Evolutionary conservation across 2,113 vertebrate species (phyloP).

Genomic region (Ovibos moschatus): DNA sequence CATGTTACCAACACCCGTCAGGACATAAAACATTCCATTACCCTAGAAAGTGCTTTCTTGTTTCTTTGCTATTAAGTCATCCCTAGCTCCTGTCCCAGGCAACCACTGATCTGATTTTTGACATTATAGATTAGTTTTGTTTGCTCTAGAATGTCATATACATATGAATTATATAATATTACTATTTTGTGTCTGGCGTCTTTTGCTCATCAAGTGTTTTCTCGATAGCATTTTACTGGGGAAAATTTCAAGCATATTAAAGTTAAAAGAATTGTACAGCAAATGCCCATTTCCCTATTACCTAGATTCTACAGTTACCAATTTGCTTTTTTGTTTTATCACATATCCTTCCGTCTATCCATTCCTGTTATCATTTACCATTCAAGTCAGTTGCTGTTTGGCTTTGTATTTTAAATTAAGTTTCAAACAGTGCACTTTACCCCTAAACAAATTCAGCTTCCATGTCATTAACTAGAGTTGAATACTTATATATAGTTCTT

Average conservation of each 20-base stretch:
- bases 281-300: neutral
- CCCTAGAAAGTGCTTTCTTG: neutral
- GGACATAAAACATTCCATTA: neutral
- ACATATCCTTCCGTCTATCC: neutral
- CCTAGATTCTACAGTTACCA: neutral
- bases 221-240: neutral
- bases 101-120: neutral
- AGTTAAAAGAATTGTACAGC: neutral
- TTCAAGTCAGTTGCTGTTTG: neutral
- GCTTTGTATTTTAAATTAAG: neutral
- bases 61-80: neutral
- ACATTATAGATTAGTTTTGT: neutral
- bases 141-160: neutral
- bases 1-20: neutral
- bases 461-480: neutral
- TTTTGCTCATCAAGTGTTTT: conserved; percentile 4
- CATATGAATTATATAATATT: neutral
- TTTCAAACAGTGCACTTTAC: neutral
- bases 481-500: neutral
- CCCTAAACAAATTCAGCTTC: neutral
- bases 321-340: conserved; percentile 20
- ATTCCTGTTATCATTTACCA: neutral
- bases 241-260: neutral
- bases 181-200: neutral
- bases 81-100: neutral